Conservation (phyloP, 2,797 vertebrate species). For the Sylvia borin region DNA sequence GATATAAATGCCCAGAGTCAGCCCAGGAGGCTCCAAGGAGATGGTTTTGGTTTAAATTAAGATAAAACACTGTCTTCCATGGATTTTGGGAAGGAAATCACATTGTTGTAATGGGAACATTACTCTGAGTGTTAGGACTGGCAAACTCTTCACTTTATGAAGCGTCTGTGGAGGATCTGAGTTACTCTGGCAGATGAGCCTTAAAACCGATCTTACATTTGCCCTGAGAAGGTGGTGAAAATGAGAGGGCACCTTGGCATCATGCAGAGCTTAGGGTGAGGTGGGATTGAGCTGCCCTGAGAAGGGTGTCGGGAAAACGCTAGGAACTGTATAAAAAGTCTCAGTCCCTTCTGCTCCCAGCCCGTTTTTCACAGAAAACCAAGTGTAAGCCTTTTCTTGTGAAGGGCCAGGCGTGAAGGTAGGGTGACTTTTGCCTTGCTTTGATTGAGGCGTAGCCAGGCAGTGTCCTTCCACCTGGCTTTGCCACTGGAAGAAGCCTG, state of each 20-base stretch:
- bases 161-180: background rate
- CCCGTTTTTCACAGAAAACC: background rate
- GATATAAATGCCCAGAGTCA: slow-evolving; percentile 12
- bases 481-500: background rate
- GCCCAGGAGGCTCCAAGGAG: slow-evolving; percentile 32
- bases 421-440: background rate
- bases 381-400: background rate
- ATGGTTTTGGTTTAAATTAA: slow-evolving; percentile 44
- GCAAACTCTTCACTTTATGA: slow-evolving; percentile 8
- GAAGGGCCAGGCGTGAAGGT: background rate
- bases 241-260: background rate
- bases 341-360: background rate
- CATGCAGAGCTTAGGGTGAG: background rate
- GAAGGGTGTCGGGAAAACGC: background rate
- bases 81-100: slow-evolving; percentile 35
- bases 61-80: slow-evolving; percentile 33
- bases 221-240: background rate
- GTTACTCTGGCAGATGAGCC: background rate
- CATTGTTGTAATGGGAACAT: slow-evolving; percentile 45
- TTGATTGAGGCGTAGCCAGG: background rate
- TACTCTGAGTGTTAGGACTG: slow-evolving; percentile 8
- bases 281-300: background rate
- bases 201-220: background rate
- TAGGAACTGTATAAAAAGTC: background rate
- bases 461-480: background rate